phyloP scores from a whole-genome alignment of 2,797 vertebrate genomes.

The Aphelocoma californica region DNA sequence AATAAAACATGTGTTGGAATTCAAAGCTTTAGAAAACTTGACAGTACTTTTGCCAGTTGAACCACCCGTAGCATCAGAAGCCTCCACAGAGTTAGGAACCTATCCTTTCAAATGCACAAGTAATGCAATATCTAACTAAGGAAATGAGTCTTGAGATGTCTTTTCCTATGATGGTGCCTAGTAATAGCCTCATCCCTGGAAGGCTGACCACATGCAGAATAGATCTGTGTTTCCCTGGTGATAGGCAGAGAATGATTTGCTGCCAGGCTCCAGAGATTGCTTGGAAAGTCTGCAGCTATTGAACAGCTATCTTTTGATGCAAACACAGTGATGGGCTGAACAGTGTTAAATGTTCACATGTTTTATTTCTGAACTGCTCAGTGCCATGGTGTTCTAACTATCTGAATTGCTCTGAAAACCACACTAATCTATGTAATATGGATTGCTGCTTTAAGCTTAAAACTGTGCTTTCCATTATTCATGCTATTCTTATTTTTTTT shows the following conservation, averaged over 20 bases:
- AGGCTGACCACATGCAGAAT: constrained; percentile 7
- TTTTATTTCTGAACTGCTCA: background rate
- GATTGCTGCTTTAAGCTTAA: background rate
- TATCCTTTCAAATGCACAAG: background rate
- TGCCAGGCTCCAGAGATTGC: constrained; percentile 19
- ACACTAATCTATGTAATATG: background rate
- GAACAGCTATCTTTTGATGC: constrained; percentile 39
- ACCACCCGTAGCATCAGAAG: background rate
- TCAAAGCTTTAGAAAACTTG: background rate
- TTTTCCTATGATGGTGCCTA: background rate
- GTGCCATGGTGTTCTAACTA: background rate
- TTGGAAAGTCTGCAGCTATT: constrained; percentile 28
- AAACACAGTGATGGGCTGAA: background rate
- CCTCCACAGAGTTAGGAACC: background rate
- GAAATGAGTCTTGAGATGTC: background rate
- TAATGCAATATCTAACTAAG: background rate
- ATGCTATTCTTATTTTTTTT: background rate
- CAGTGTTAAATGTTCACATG: background rate
- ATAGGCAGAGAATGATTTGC: constrained; percentile 23
- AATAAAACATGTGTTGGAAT: background rate
- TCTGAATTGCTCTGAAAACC: background rate
- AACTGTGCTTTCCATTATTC: background rate
- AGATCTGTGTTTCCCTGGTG: constrained; percentile 37
- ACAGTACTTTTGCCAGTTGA: background rate
- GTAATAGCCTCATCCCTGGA: background rate